Evolutionary conservation across 2,888 invertebrate species (phyloP).

Genomic region (Diarsia mendica): DNA sequence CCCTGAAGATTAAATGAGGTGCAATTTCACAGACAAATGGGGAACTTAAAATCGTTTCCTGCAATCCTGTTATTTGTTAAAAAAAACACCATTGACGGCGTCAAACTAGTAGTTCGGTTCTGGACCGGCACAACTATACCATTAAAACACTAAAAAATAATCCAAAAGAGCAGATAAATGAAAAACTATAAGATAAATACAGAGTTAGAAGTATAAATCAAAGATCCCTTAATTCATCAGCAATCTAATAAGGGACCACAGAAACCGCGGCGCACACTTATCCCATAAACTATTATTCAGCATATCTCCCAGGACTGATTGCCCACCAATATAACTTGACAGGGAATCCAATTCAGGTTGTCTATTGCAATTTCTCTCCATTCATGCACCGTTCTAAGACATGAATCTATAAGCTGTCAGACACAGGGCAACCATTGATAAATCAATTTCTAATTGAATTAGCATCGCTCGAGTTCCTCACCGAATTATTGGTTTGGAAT

Average conservation of each 20-base stretch:
- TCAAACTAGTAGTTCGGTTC: not conserved
- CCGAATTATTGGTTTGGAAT: conserved; percentile 17
- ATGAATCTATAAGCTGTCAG: conserved; percentile 16
- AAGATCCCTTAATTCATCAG: not conserved
- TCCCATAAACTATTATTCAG: not conserved
- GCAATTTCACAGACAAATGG: no score
- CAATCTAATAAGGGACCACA: not conserved
- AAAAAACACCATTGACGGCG: no score
- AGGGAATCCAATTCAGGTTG: not conserved
- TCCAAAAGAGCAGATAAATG: not conserved
- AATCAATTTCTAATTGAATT: conserved; percentile 48
- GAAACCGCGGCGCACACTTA: not conserved
- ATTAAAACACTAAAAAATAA: not conserved
- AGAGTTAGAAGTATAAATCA: not conserved
- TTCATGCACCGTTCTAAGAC: not conserved
- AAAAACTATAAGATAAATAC: not conserved
- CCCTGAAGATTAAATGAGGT: no score
- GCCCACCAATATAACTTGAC: conserved; percentile 13
- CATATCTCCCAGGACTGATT: not conserved
- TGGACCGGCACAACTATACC: not conserved
- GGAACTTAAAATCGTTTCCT: no score
- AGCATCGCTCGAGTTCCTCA: conserved; percentile 14
- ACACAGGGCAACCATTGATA: conserved; percentile 20
- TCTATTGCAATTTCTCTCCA: conserved; percentile 9
- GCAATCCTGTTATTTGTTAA: no score